Percentiles rank a stretch among this genome's conserved stretches.
These are phyloP conservation scores for Drosophila peninsularis DNA, from an alignment of 2,888 invertebrate genomes.

Conservation along the genomic window DNA sequence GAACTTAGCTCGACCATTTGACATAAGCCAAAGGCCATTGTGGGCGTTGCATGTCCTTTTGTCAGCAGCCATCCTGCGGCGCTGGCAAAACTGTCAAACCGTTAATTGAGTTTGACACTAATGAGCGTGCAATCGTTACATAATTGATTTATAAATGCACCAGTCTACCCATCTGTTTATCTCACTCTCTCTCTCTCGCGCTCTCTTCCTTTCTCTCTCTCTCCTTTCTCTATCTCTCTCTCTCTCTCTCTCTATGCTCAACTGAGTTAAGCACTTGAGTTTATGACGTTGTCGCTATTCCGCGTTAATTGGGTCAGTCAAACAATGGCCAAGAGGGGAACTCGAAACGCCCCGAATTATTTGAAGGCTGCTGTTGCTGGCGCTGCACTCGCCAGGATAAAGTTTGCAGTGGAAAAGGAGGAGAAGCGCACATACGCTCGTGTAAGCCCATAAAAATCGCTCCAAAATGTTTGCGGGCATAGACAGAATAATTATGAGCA, in stretches of 20 bases:
- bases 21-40: slow-evolving; percentile 18
- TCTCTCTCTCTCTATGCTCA: slow-evolving; percentile 5
- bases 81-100: slow-evolving; percentile 67
- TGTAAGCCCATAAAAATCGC: slow-evolving; percentile 50
- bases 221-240: slow-evolving; percentile 3
- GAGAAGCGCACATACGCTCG: slow-evolving; percentile 13
- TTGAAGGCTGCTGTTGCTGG: slow-evolving; percentile 27
- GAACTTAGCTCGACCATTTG: slow-evolving; percentile 34
- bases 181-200: background rate
- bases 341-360: slow-evolving; percentile 45
- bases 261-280: slow-evolving; percentile 64
- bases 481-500: slow-evolving; percentile 31
- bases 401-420: slow-evolving; percentile 19
- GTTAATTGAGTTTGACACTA: slow-evolving; percentile 81
- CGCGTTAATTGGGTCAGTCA: slow-evolving; percentile 71
- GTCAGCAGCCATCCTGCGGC: slow-evolving; percentile 23
- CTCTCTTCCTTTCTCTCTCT: background rate
- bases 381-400: slow-evolving; percentile 23
- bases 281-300: slow-evolving; percentile 71
- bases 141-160: slow-evolving; percentile 79
- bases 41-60: slow-evolving; percentile 2
- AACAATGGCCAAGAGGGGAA: slow-evolving; percentile 50
- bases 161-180: slow-evolving; percentile 1
- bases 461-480: slow-evolving; percentile 34
- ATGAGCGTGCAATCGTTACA: slow-evolving; percentile 79